A percentile compares a stretch with the other conserved stretches of the same genome.
Evolutionary conservation across 2,888 invertebrate species (phyloP).

Genomic region (Gastracanthus pulcherrimus): DNA sequence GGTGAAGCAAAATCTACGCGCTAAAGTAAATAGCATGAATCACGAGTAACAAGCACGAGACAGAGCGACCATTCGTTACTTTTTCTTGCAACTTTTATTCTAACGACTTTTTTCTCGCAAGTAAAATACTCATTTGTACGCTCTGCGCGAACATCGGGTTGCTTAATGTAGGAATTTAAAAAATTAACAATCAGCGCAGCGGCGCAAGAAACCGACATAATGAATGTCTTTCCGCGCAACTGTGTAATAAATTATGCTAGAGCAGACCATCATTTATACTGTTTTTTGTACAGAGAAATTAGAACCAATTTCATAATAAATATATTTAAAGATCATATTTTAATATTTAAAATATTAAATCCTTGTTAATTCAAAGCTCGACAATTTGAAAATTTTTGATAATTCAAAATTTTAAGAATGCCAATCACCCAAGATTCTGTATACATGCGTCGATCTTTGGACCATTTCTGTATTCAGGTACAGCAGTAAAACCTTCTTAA

Average conservation of each 20-base stretch:
- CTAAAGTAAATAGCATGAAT: not conserved
- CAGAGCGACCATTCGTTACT: slow-evolving; percentile 1
- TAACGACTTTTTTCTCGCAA: slow-evolving; percentile 18
- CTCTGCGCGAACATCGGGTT: not conserved
- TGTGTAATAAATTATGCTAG: not conserved
- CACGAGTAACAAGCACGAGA: not conserved
- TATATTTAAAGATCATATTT: not conserved
- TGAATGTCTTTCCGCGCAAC: not conserved
- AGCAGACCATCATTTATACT: not conserved
- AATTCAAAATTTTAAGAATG: too few species aligned
- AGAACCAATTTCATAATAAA: not conserved
- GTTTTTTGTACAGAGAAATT: not conserved
- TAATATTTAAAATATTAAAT: not conserved
- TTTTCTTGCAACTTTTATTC: not conserved
- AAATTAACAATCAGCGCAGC: slow-evolving; percentile 32
- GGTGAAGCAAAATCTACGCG: not conserved
- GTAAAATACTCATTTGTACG: slow-evolving; percentile 19
- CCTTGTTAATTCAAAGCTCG: too few species aligned
- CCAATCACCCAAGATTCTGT: too few species aligned
- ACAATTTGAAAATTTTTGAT: too few species aligned
- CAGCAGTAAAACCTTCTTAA: too few species aligned
- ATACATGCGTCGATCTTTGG: too few species aligned
- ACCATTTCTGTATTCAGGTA: too few species aligned
- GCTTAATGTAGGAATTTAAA: slow-evolving; percentile 27
- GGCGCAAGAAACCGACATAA: not conserved